Conservation (phyloP, 2,797 vertebrate genomes). For the Tarsius wallacei region DNA sequence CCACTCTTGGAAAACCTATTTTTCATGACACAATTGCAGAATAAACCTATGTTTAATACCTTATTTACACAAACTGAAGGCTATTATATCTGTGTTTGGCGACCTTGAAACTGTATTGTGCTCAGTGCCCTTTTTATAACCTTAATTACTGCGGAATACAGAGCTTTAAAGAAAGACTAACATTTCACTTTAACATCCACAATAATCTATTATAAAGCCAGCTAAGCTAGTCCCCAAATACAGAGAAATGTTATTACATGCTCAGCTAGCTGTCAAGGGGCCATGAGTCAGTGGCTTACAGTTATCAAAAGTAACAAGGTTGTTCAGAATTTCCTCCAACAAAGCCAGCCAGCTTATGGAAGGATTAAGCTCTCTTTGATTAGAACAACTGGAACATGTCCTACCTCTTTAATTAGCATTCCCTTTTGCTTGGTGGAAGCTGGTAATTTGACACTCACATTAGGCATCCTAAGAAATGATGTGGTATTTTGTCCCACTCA, state of each 20-base stretch:
- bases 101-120: conserved; percentile 89
- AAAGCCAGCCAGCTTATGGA: conserved; percentile 91
- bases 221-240: conserved; percentile 93
- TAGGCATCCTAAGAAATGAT: conserved; percentile 81
- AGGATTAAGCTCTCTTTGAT: conserved; percentile 93
- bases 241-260: conserved; percentile 93
- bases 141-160: conserved; percentile 92
- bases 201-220: conserved; percentile 94
- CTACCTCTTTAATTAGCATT: conserved; percentile 91
- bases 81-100: conserved; percentile 80
- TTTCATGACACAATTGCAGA: conserved; percentile 81
- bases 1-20: conserved; percentile 70
- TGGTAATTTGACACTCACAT: conserved; percentile 86
- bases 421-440: conserved; percentile 86
- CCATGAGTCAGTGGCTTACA: conserved; percentile 93
- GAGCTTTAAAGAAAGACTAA: conserved; percentile 92
- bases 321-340: conserved; percentile 93
- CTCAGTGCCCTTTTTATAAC: conserved; percentile 90
- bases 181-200: conserved; percentile 93
- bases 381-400: conserved; percentile 91
- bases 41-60: conserved; percentile 84
- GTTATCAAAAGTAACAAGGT: conserved; percentile 94
- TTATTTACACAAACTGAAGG: conserved; percentile 89
- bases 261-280: conserved; percentile 93
- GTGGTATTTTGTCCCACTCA: conserved; percentile 71